A percentile compares a stretch with the other conserved stretches of the same genome.
Conservation (phyloP, 1,140 invertebrate species). For the Dermatophagoides farinae region DNA sequence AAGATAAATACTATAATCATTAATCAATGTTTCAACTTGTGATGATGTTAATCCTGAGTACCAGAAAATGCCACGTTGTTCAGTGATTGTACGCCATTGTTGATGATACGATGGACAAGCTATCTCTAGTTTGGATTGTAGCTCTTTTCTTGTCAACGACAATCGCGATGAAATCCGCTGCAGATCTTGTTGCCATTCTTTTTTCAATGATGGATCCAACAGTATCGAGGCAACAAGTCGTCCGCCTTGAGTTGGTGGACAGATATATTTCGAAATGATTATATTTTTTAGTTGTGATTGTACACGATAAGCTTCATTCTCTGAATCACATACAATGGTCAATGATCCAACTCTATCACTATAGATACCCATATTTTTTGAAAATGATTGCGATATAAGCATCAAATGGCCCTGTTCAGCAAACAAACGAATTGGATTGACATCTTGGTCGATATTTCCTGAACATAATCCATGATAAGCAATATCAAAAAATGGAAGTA, state of each 20-base stretch:
- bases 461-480: slow-evolving; percentile 99
- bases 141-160: neutral
- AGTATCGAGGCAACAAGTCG: neutral
- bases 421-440: slow-evolving; percentile 63
- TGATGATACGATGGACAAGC: neutral
- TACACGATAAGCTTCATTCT: slow-evolving; percentile 1
- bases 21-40: slow-evolving; percentile 1
- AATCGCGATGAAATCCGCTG: neutral
- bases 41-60: neutral
- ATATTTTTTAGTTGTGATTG: neutral
- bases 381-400: slow-evolving; percentile 80
- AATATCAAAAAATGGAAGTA: slow-evolving; percentile 82
- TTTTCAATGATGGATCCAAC: neutral
- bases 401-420: slow-evolving; percentile 63
- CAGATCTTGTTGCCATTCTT: neutral
- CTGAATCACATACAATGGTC: neutral
- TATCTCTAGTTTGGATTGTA: neutral
- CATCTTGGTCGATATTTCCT: slow-evolving; percentile 58
- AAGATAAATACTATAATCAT: slow-evolving; percentile 2
- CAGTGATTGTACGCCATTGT: neutral
- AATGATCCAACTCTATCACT: slow-evolving; percentile 24
- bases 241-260: neutral
- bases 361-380: slow-evolving; percentile 94
- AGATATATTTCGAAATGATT: slow-evolving; percentile 4
- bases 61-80: slow-evolving; percentile 5